phyloP scores from a whole-genome alignment of 2,888 invertebrate species.

The Lamproptera curius region DNA sequence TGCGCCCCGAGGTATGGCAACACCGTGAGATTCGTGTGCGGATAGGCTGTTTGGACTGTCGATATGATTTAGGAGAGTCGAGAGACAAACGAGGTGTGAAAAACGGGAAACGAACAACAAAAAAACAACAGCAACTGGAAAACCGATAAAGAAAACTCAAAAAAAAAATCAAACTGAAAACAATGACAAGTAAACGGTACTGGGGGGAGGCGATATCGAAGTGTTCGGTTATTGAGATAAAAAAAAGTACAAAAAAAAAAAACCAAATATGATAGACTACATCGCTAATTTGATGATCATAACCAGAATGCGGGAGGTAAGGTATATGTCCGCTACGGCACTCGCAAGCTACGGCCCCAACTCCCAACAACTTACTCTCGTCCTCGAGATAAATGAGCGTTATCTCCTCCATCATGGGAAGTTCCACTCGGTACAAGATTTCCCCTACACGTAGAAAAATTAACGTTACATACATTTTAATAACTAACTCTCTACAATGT shows the following conservation, averaged over 20 bases:
- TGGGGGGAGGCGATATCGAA: slow-evolving; percentile 64
- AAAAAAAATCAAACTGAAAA: slow-evolving; percentile 53
- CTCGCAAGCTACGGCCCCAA: slow-evolving; percentile 83
- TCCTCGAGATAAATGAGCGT: slow-evolving; percentile 96
- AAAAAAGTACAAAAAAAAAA: too few species aligned
- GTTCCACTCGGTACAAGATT: slow-evolving; percentile 96
- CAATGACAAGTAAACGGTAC: slow-evolving; percentile 60
- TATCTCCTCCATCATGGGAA: slow-evolving; percentile 95
- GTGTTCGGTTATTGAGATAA: too few species aligned
- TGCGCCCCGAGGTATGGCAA: too few species aligned
- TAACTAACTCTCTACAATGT: slow-evolving; percentile 31
- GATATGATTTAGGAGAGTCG: slow-evolving; percentile 64
- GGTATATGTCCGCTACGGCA: slow-evolving; percentile 75
- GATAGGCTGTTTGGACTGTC: slow-evolving; percentile 66
- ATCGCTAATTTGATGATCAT: slow-evolving; percentile 78
- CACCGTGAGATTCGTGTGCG: slow-evolving; percentile 62
- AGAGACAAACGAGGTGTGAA: too few species aligned
- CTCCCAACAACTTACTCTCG: slow-evolving; percentile 84
- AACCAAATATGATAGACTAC: slow-evolving; percentile 76
- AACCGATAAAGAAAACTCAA: slow-evolving; percentile 41
- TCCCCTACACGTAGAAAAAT: slow-evolving; percentile 84
- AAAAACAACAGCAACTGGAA: slow-evolving; percentile 54
- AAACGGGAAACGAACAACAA: too few species aligned
- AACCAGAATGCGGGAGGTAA: slow-evolving; percentile 80
- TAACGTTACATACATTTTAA: slow-evolving; percentile 72